phyloP scores from a whole-genome alignment of 2,113 vertebrate species.

The Podilymbus podiceps region DNA sequence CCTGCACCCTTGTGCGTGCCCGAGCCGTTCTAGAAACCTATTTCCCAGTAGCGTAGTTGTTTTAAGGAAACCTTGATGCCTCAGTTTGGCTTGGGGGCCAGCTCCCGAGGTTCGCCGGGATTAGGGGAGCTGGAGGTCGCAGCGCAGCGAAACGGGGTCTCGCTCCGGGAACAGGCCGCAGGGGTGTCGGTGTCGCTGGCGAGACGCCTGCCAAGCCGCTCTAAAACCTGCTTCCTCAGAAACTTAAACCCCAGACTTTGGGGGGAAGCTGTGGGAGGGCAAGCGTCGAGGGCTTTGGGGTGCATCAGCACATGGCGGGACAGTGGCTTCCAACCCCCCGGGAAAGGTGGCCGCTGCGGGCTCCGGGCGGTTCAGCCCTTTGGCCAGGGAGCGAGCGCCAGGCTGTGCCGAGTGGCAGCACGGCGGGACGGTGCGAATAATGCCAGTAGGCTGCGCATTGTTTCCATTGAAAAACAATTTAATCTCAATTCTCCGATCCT shows the following conservation, averaged over 20 bases:
- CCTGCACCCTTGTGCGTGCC: neutral
- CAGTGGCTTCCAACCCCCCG: neutral
- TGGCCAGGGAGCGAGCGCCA: accelerated
- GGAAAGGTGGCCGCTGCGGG: accelerated
- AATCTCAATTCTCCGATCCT: neutral
- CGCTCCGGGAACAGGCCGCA: neutral
- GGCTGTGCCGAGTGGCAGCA: neutral
- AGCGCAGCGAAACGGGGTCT: no score
- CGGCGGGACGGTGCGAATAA: neutral
- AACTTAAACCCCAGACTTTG: neutral
- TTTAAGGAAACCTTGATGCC: neutral
- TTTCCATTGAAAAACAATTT: neutral
- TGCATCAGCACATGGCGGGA: accelerated
- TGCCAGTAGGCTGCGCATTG: accelerated
- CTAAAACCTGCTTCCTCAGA: neutral
- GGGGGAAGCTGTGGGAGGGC: neutral
- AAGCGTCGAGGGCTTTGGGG: neutral
- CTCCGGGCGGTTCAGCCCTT: neutral
- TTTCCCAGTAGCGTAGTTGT: neutral
- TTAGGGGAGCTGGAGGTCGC: neutral
- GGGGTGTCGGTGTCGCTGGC: neutral
- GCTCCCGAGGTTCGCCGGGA: neutral
- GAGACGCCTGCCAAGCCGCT: neutral
- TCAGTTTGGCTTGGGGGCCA: neutral
- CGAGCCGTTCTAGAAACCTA: accelerated